Evolutionary conservation across 2,888 invertebrate species (phyloP).

Genomic region (Eupithecia subfuscata): DNA sequence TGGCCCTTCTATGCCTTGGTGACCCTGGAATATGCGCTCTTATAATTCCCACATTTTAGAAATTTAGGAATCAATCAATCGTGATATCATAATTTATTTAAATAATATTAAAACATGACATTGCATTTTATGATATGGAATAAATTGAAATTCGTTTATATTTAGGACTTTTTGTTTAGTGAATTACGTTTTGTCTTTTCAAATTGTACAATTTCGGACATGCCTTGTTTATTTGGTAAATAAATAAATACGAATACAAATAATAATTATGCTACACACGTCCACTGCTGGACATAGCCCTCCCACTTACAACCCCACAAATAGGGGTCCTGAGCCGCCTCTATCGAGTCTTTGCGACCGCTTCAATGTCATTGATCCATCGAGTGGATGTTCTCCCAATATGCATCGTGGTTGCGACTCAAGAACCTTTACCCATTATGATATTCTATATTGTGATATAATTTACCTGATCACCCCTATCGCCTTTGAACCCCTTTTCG

Average conservation of each 20-base stretch:
- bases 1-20: slow-evolving; percentile 58
- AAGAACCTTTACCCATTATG: background rate
- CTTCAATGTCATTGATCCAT: background rate
- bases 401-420: background rate
- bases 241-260: too few relatives aligned
- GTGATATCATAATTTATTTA: too few relatives aligned
- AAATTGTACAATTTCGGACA: too few relatives aligned
- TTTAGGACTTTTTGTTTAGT: too few relatives aligned
- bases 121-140: background rate
- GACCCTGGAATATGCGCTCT: slow-evolving; percentile 44
- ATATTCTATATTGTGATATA: background rate
- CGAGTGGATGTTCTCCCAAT: background rate
- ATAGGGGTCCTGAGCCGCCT: too few relatives aligned
- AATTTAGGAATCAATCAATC: background rate
- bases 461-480: slow-evolving; percentile 69
- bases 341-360: background rate
- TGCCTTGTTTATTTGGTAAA: too few relatives aligned
- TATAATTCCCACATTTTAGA: background rate
- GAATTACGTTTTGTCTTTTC: too few relatives aligned
- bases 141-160: too few relatives aligned
- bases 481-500: slow-evolving; percentile 80
- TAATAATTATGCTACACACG: background rate
- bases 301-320: background rate
- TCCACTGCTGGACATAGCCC: background rate
- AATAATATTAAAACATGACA: too few relatives aligned